Percentiles rank a stretch among this genome's conserved stretches.
Conservation (phyloP, 2,888 invertebrate genomes). For the Scaptomyza reducta region DNA sequence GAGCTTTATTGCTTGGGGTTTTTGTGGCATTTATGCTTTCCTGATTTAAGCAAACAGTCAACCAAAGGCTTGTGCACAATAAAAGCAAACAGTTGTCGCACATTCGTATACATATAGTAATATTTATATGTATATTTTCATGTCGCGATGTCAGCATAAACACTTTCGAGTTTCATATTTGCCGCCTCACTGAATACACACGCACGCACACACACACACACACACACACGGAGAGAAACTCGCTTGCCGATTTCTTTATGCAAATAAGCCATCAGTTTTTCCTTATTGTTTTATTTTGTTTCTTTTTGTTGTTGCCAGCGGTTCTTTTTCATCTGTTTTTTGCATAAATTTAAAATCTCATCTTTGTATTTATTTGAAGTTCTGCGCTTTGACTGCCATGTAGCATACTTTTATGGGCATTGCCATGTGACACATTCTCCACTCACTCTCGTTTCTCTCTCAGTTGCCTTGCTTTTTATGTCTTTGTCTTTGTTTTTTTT, state of each 20-base stretch:
- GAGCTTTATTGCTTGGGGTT: constrained; percentile 47
- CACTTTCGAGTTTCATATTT: constrained; percentile 74
- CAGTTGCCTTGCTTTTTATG: neutral
- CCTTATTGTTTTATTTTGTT: constrained; percentile 9
- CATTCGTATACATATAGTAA: constrained; percentile 33
- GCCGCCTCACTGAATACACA: constrained; percentile 59
- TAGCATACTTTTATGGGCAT: constrained; percentile 62
- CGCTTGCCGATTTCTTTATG: constrained; percentile 72
- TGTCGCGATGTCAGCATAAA: constrained; percentile 76
- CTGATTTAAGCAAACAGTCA: constrained; percentile 60
- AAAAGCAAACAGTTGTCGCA: constrained; percentile 59
- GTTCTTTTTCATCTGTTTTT: constrained; percentile 44
- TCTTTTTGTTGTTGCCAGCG: constrained; percentile 27
- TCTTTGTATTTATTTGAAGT: constrained; percentile 63
- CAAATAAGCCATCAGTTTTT: constrained; percentile 67
- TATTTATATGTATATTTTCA: constrained; percentile 34
- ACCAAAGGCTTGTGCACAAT: constrained; percentile 62
- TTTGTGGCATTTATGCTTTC: constrained; percentile 53
- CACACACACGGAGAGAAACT: constrained; percentile 19
- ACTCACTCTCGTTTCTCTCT: neutral
- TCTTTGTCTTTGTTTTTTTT: constrained; percentile 6
- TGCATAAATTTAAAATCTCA: constrained; percentile 75
- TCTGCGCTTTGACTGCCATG: constrained; percentile 39
- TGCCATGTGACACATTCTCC: constrained; percentile 56
- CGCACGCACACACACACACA: constrained; percentile 8